Conservation (phyloP, 2,888 invertebrate genomes). For the Stenoptilia bipunctidactyla region DNA sequence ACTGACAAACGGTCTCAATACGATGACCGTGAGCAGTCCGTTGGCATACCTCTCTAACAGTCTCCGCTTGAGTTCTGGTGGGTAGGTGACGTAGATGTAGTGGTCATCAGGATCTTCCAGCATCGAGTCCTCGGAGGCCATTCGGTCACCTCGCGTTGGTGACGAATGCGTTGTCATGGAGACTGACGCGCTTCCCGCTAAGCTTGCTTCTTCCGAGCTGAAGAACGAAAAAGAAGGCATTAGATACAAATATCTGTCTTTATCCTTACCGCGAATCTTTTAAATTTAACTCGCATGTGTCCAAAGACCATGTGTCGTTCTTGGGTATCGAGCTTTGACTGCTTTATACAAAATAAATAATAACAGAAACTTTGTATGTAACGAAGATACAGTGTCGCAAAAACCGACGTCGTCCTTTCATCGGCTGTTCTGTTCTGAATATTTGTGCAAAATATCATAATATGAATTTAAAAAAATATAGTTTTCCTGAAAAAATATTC, state of each 20-base stretch:
- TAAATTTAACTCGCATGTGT: no score
- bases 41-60: slow-evolving; percentile 81
- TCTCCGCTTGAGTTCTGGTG: slow-evolving; percentile 86
- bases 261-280: no score
- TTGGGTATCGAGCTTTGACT: no score
- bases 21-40: slow-evolving; percentile 45
- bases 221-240: neutral
- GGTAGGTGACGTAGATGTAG: slow-evolving; percentile 90
- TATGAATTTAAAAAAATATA: no score
- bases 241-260: neutral
- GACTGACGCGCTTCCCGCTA: slow-evolving; percentile 74
- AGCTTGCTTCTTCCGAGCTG: slow-evolving; percentile 79
- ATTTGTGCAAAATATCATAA: no score
- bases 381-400: no score
- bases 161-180: slow-evolving; percentile 78
- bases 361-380: no score
- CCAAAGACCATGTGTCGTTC: no score
- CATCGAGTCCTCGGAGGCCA: slow-evolving; percentile 45
- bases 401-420: no score
- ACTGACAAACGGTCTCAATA: slow-evolving; percentile 46
- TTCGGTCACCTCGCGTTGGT: slow-evolving; percentile 69
- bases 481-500: no score
- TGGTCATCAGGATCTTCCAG: slow-evolving; percentile 74
- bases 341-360: no score
- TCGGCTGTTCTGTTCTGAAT: no score